Base-by-base conservation (phyloP, 2,113 vertebrate species). In the Leucopsar rothschildi region DNA sequence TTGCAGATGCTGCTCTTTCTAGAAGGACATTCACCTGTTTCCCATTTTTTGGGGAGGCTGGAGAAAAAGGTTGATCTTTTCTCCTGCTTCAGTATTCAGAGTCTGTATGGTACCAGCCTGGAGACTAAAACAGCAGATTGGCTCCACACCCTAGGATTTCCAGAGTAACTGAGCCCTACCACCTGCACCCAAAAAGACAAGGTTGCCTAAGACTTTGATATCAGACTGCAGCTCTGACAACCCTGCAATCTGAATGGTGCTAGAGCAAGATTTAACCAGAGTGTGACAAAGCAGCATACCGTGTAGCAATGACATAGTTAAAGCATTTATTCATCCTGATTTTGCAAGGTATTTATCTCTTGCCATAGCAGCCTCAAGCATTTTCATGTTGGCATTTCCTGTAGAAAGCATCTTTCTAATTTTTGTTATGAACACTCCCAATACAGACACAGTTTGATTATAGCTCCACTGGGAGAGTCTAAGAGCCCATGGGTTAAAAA, bases 401-500 rank as follows among this genome's bases (percentile, higher is more conserved):
- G 52, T 86, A 71, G 83, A 91, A 92, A 44, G 6, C 21, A 9
- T 75, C 10, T 25, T 52, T 50, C 29, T 37, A 37, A 37, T 31
- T 57, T 25, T 69, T 47, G 19, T 57, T 56, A 49, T 39, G 29
- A 86, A 19, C 28, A 23, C 7, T 29, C 31, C 35, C 1, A 2
- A 2, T 31, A 31, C 5, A 16, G 28, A 68, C 42, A 52, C 6
- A 33, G 39, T 71, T 80, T 92, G 21, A 80, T 77, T 90, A 59
- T 17, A 81, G 21, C 22, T 90, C 47, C 44, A 22, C 0, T 80
- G 76, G 25, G 59, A 31, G 7, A 83, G 6, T 60, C 56, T 77
- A 52, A 73, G 39, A 94, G 47, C 29, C 73, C 52, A 68, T 40
- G 82, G 60, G 68, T 92, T 94, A 90, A 94, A 94, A 95, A 66